Conservation (phyloP, 2,797 vertebrate genomes). For the Pseudotriccus pelzelni region DNA sequence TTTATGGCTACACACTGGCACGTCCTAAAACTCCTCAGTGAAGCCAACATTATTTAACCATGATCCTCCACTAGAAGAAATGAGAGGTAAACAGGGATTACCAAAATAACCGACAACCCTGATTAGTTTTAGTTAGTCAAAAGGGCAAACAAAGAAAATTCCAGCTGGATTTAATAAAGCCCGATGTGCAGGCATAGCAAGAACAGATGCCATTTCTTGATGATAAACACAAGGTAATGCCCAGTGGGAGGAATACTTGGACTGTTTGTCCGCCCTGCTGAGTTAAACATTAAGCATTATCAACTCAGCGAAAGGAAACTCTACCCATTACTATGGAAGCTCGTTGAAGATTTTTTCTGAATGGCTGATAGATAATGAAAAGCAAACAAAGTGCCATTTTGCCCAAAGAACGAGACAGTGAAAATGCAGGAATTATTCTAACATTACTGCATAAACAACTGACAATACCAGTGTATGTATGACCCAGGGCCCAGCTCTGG, state of each 20-base stretch:
- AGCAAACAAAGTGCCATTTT: not conserved
- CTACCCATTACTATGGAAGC: not conserved
- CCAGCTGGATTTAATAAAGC: conserved; percentile 17
- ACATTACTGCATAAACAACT: not conserved
- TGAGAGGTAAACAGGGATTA: not conserved
- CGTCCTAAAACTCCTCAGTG: not conserved
- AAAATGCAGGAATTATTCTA: not conserved
- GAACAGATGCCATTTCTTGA: conserved; percentile 25
- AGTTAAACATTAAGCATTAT: conserved; percentile 3
- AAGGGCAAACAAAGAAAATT: conserved; percentile 1
- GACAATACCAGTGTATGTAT: not conserved
- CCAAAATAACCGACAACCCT: not conserved
- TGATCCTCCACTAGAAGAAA: not conserved
- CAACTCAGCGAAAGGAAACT: not conserved
- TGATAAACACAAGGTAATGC: conserved; percentile 33
- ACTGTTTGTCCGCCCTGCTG: not conserved
- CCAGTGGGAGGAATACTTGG: not conserved
- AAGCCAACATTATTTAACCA: not conserved
- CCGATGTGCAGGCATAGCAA: not conserved
- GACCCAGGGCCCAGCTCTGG: not conserved
- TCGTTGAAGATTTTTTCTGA: conserved; percentile 27
- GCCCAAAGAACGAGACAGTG: not conserved
- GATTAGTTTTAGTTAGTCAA: not conserved
- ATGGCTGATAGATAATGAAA: not conserved
- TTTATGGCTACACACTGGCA: not conserved